phyloP scores from a whole-genome alignment of 2,888 invertebrate genomes.

The Gryllus longicercus region DNA sequence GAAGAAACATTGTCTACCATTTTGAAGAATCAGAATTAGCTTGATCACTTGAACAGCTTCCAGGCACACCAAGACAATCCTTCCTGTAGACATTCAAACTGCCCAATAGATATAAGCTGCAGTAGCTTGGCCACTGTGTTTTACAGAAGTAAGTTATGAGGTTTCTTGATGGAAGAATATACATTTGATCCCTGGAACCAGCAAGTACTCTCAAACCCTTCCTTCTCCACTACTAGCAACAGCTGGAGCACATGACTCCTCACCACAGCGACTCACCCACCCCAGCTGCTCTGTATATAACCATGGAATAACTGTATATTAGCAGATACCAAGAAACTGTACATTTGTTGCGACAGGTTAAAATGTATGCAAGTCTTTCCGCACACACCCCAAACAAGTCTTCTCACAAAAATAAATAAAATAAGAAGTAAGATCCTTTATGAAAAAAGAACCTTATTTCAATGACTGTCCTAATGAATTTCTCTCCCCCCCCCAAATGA shows the following conservation, averaged over 20 bases:
- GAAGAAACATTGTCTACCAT: neutral
- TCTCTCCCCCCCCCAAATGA: no score
- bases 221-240: neutral
- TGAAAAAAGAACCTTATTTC: neutral
- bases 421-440: neutral
- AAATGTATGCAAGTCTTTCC: conserved; percentile 8
- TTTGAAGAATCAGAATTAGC: neutral
- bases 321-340: neutral
- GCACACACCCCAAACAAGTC: conserved; percentile 1
- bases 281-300: neutral
- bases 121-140: neutral
- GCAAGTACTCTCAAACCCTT: neutral
- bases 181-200: conserved; percentile 11
- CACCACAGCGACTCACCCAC: no score
- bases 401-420: neutral
- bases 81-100: conserved; percentile 8
- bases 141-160: neutral
- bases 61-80: neutral
- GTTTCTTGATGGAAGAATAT: conserved; percentile 17
- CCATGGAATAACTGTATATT: conserved; percentile 3
- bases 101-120: neutral
- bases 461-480: neutral
- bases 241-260: neutral
- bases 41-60: neutral
- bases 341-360: neutral